These are phyloP conservation scores for Hystrix brachyura DNA, from an alignment of 2,113 vertebrate species.

Conservation along the genomic window DNA sequence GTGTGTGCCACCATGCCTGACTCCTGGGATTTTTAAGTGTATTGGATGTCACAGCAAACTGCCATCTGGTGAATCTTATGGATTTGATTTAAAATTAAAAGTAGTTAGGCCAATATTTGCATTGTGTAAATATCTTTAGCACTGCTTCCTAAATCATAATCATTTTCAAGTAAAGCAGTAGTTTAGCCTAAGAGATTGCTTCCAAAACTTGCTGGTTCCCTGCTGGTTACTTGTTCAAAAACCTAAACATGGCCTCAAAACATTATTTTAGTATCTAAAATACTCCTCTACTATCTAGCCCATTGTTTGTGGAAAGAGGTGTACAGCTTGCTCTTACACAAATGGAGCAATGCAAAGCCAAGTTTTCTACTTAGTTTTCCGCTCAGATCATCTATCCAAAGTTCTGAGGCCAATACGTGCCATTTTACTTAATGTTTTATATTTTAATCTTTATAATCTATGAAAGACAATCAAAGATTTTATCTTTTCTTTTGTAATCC, in stretches of 20 bases:
- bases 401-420: not conserved
- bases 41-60: not conserved
- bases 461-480: not conserved
- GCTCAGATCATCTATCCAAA: not conserved
- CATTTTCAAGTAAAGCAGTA: not conserved
- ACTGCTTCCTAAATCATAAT: not conserved
- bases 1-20: no score
- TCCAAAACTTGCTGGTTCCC: not conserved
- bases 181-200: constrained; percentile 9
- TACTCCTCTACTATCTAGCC: not conserved
- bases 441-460: constrained; percentile 16
- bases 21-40: not conserved
- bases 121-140: not conserved
- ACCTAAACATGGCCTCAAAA: not conserved
- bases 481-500: not conserved
- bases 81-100: constrained; percentile 53
- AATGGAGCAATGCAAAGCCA: not conserved
- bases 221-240: not conserved
- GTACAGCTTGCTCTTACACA: not conserved
- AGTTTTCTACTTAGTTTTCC: not conserved
- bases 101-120: not conserved
- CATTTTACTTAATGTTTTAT: constrained; percentile 6
- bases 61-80: not conserved
- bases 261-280: not conserved
- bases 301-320: not conserved